Evolutionary conservation across 2,797 vertebrate species (phyloP).

Genomic region (Cyprinodon diabolis): DNA sequence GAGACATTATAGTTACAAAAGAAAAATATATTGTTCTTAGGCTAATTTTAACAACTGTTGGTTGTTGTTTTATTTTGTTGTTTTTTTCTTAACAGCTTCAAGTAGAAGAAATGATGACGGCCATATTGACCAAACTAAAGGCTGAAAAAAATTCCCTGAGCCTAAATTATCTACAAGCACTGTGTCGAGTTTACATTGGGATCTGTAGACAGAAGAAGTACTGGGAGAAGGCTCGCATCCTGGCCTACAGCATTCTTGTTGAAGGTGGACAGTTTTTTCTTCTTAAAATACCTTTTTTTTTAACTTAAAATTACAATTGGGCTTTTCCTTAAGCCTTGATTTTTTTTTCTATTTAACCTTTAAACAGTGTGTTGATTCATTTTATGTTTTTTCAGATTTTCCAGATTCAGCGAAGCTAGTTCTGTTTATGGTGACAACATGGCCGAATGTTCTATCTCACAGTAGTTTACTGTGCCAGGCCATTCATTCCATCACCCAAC

Average conservation of each 20-base stretch:
- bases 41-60: not conserved
- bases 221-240: slow-evolving; percentile 85
- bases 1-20: not conserved
- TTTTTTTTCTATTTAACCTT: not conserved
- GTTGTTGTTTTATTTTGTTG: no score
- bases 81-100: slow-evolving; percentile 65
- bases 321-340: not conserved
- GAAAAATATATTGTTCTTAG: not conserved
- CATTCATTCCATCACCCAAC: slow-evolving; percentile 86
- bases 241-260: slow-evolving; percentile 89
- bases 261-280: slow-evolving; percentile 83
- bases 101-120: slow-evolving; percentile 81
- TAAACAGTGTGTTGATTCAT: not conserved
- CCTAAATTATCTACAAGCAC: slow-evolving; percentile 80
- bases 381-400: slow-evolving; percentile 80
- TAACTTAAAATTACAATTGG: not conserved
- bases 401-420: slow-evolving; percentile 87
- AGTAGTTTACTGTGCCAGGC: slow-evolving; percentile 84
- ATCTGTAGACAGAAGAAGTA: slow-evolving; percentile 88
- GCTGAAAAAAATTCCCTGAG: slow-evolving; percentile 72
- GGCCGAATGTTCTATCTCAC: slow-evolving; percentile 86
- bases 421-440: slow-evolving; percentile 90
- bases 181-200: slow-evolving; percentile 90
- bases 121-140: slow-evolving; percentile 86
- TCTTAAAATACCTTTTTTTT: not conserved